Conservation (phyloP, 2,888 invertebrate genomes). For the Hedya salicella region DNA sequence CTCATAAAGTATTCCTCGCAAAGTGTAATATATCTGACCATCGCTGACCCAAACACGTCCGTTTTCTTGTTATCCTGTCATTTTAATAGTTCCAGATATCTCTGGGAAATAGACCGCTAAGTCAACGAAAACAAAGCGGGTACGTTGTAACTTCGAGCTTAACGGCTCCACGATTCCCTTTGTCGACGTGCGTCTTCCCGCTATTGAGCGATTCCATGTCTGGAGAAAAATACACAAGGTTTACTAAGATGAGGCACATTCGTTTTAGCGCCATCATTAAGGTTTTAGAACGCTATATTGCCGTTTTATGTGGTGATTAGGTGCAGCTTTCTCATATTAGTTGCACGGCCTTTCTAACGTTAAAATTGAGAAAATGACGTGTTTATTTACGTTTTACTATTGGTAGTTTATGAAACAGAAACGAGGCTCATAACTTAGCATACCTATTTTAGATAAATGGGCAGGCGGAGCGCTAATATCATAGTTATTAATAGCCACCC, state of each 20-base stretch:
- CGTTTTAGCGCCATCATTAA: background rate
- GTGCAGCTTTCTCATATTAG: background rate
- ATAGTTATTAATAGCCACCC: too few species aligned
- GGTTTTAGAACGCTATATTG: background rate
- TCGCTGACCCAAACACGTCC: slow-evolving; percentile 50
- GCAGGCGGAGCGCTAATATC: too few species aligned
- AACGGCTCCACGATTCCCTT: slow-evolving; percentile 51
- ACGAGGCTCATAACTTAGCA: too few species aligned
- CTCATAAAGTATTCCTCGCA: slow-evolving; percentile 1
- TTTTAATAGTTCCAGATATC: slow-evolving; percentile 62
- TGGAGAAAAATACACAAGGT: slow-evolving; percentile 37
- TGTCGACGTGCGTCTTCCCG: slow-evolving; percentile 47
- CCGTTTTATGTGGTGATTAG: background rate
- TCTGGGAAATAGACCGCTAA: slow-evolving; percentile 48
- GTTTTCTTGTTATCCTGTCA: slow-evolving; percentile 54
- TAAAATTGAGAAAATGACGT: background rate
- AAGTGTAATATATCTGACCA: slow-evolving; percentile 22
- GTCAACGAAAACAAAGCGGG: slow-evolving; percentile 55
- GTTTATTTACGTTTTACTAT: background rate
- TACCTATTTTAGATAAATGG: too few species aligned
- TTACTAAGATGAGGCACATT: background rate
- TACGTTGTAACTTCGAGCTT: slow-evolving; percentile 54
- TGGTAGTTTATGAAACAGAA: too few species aligned
- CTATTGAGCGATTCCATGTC: slow-evolving; percentile 27
- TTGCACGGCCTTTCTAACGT: background rate